Percentiles rank a stretch among this genome's conserved stretches.
Evolutionary conservation across 2,113 vertebrate species (phyloP).

Genomic region (Eudyptes chrysolophus): DNA sequence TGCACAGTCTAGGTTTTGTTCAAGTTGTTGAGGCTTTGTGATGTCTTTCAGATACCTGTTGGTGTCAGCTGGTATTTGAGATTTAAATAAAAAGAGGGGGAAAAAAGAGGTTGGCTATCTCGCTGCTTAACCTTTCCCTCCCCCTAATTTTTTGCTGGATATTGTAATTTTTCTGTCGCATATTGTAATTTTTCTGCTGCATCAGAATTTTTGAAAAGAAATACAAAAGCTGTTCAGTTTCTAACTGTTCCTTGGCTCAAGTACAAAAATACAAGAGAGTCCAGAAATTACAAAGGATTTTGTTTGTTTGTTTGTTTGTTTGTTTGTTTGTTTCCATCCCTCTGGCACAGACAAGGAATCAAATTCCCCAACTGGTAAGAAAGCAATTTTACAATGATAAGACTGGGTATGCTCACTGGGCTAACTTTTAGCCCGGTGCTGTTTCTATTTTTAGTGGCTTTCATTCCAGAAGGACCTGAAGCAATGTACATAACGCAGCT

Average conservation of each 20-base stretch:
- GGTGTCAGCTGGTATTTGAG: neutral
- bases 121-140: neutral
- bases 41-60: neutral
- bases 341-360: neutral
- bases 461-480: slow-evolving; percentile 21
- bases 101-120: accelerated
- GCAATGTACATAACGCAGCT: neutral
- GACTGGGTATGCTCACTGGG: neutral
- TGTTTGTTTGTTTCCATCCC: neutral
- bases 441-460: slow-evolving; percentile 6
- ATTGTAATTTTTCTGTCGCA: neutral
- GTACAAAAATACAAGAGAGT: neutral
- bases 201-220: neutral
- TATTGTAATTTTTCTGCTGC: neutral
- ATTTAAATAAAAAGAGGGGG: neutral
- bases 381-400: slow-evolving; percentile 14
- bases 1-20: neutral
- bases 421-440: neutral
- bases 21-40: neutral
- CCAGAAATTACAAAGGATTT: neutral
- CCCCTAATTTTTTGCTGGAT: neutral
- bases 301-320: neutral
- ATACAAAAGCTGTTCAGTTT: neutral
- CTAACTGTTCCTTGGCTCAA: neutral
- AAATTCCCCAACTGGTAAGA: neutral